phyloP scores from a whole-genome alignment of 2,888 invertebrate species.

The Rhamnusium bicolor region DNA sequence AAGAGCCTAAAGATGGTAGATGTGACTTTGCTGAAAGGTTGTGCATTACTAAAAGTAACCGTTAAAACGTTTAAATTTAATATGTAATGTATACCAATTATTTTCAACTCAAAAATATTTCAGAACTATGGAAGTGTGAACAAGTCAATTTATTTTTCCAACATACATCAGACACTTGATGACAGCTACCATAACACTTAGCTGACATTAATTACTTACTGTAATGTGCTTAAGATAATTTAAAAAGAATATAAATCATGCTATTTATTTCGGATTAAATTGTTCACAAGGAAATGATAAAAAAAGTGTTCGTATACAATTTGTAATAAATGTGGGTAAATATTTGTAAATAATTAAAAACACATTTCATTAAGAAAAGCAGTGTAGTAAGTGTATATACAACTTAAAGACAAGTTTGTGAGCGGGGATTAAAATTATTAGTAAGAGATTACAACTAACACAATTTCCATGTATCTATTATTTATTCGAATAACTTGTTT shows the following conservation, averaged over 20 bases:
- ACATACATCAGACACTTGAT: slow-evolving; percentile 1
- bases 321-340: not conserved
- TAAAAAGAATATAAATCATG: too few species aligned
- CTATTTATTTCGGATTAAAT: not conserved
- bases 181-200: slow-evolving; percentile 14
- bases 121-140: not conserved
- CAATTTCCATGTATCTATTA: not conserved
- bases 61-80: too few species aligned
- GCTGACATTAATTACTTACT: slow-evolving; percentile 1
- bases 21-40: too few species aligned
- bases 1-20: too few species aligned
- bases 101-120: slow-evolving; percentile 1
- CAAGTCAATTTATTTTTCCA: not conserved
- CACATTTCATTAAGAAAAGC: not conserved
- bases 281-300: not conserved
- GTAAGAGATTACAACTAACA: not conserved
- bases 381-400: not conserved
- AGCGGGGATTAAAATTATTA: not conserved
- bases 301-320: not conserved
- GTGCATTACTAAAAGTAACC: too few species aligned
- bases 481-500: not conserved
- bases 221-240: not conserved
- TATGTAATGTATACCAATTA: too few species aligned
- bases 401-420: not conserved
- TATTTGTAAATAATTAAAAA: not conserved